These are phyloP conservation scores for Cryptocheilus praepositus DNA, from an alignment of 2,888 invertebrate species.

Conservation along the genomic window DNA sequence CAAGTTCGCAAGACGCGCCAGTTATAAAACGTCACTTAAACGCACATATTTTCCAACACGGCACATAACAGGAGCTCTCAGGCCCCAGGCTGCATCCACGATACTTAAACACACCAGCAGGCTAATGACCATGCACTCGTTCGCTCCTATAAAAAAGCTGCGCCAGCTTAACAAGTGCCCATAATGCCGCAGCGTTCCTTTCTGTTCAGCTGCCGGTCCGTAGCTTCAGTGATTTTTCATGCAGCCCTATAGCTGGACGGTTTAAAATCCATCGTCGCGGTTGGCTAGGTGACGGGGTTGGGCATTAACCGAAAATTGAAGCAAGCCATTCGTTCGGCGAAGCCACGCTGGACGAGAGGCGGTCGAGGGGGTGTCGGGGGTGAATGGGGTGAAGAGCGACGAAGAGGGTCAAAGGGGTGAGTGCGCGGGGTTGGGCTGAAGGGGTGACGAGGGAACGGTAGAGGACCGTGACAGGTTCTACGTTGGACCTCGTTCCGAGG, in stretches of 20 bases:
- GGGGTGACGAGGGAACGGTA: constrained; percentile 24
- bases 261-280: constrained; percentile 54
- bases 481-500: constrained; percentile 57
- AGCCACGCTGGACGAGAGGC: constrained; percentile 37
- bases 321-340: constrained; percentile 57
- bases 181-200: too few relatives aligned
- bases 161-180: too few relatives aligned
- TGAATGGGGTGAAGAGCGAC: too few relatives aligned
- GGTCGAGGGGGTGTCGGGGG: background rate
- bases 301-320: constrained; percentile 68
- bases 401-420: constrained; percentile 41
- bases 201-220: too few relatives aligned
- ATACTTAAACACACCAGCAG: too few relatives aligned
- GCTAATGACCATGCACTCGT: too few relatives aligned
- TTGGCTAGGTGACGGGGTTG: constrained; percentile 53
- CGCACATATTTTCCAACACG: too few relatives aligned
- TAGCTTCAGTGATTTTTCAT: constrained; percentile 19
- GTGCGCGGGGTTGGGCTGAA: constrained; percentile 20
- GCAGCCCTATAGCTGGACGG: background rate
- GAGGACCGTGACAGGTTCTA: constrained; percentile 52
- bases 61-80: too few relatives aligned
- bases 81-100: too few relatives aligned
- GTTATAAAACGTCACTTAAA: too few relatives aligned
- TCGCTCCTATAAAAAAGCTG: too few relatives aligned
- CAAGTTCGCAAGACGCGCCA: too few relatives aligned